phyloP scores from a whole-genome alignment of 2,113 vertebrate species.

The Lontra canadensis region DNA sequence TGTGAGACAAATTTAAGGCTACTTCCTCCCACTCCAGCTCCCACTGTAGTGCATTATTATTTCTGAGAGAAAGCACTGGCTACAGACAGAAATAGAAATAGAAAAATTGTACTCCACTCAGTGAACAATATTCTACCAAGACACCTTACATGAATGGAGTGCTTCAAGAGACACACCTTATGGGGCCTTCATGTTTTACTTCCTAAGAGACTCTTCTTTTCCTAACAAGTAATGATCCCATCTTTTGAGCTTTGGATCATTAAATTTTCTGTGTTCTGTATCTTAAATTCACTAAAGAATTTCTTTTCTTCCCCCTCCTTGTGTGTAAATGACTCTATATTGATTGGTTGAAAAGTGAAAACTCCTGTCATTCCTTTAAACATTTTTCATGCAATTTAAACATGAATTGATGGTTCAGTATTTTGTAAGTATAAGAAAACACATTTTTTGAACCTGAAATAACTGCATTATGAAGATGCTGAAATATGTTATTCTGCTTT shows the following conservation, averaged over 20 bases:
- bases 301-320: background rate
- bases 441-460: background rate
- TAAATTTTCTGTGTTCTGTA: background rate
- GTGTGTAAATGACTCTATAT: background rate
- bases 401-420: background rate
- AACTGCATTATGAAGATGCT: background rate
- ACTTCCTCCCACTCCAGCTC: background rate
- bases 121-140: background rate
- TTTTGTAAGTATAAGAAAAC: background rate
- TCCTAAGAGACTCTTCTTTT: background rate
- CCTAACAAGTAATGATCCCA: background rate
- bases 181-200: background rate
- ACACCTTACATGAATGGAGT: background rate
- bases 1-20: background rate
- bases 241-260: slow-evolving; percentile 1
- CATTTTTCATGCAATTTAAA: background rate
- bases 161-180: background rate
- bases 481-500: background rate
- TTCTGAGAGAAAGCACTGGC: background rate
- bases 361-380: background rate
- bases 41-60: background rate
- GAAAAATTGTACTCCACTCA: background rate
- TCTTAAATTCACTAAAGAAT: background rate
- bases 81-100: background rate
- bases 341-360: background rate